Percentiles rank a stretch among this genome's conserved stretches.
Evolutionary conservation across 2,113 vertebrate genomes (phyloP).

Genomic region (Siniperca knerii): DNA sequence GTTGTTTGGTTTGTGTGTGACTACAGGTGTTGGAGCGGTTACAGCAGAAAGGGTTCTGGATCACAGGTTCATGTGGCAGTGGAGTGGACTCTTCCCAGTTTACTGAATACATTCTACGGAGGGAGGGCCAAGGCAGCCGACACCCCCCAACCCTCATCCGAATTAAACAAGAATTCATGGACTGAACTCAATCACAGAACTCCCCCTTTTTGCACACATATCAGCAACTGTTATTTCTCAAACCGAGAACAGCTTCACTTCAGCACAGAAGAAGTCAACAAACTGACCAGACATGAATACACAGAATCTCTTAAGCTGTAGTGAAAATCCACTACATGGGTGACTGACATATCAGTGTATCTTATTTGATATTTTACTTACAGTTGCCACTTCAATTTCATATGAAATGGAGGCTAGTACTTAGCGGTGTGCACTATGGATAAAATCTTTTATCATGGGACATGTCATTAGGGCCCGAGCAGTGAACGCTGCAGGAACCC

Average conservation of each 20-base stretch:
- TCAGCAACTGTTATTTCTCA: background rate
- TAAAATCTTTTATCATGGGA: background rate
- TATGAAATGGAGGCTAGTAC: background rate
- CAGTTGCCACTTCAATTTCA: background rate
- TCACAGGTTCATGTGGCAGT: conserved; percentile 93
- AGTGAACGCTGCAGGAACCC: too few relatives aligned
- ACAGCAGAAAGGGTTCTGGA: conserved; percentile 94
- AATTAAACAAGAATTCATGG: conserved; percentile 94
- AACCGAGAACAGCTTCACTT: background rate
- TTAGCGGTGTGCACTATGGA: background rate
- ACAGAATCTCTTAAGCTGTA: background rate
- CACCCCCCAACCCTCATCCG: conserved; percentile 86
- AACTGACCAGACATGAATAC: background rate
- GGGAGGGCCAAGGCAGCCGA: conserved; percentile 87
- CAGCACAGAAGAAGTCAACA: background rate
- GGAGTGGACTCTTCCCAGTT: conserved; percentile 97
- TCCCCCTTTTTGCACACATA: background rate
- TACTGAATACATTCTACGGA: conserved; percentile 93
- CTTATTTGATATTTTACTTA: background rate
- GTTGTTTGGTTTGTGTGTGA: conserved; percentile 39
- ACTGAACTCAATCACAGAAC: conserved; percentile 79
- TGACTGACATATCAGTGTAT: background rate
- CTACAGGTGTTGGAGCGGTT: conserved; percentile 93
- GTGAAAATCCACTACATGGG: background rate
- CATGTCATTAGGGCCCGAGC: background rate